Percentiles rank a stretch among this genome's conserved stretches.
Conservation (phyloP, 1,140 invertebrate species). For the Brachionus koreanus region DNA sequence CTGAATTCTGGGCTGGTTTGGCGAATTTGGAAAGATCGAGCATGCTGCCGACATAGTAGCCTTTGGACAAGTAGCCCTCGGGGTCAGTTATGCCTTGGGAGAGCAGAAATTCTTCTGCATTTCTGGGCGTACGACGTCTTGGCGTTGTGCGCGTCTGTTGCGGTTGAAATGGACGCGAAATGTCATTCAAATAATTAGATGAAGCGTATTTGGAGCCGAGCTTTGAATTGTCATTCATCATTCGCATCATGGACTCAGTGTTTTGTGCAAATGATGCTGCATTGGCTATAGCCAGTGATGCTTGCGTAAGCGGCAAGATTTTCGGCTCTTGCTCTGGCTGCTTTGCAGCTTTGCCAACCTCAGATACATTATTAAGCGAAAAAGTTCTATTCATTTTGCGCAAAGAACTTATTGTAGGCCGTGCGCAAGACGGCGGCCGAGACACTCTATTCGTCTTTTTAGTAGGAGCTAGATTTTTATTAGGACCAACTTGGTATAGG, state of each 20-base stretch:
- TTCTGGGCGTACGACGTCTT: slow-evolving; percentile 3
- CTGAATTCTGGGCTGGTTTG: background rate
- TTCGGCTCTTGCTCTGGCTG: background rate
- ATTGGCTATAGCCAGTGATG: slow-evolving; percentile 3
- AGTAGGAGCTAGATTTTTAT: slow-evolving; percentile 39
- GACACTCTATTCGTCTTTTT: slow-evolving; percentile 9
- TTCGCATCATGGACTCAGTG: background rate
- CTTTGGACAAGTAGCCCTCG: slow-evolving; percentile 13
- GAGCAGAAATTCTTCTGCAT: slow-evolving; percentile 30
- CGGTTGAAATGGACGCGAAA: slow-evolving; percentile 1
- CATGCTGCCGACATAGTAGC: slow-evolving; percentile 43
- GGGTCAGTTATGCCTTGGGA: slow-evolving; percentile 16
- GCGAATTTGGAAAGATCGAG: background rate
- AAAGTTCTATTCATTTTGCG: slow-evolving; percentile 44
- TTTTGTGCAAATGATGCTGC: background rate
- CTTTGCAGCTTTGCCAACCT: background rate
- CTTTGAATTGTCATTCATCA: background rate
- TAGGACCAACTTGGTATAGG: slow-evolving; percentile 17
- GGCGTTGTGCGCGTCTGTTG: slow-evolving; percentile 29
- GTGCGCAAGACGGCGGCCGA: slow-evolving; percentile 37
- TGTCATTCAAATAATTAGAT: slow-evolving; percentile 32
- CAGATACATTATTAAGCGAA: slow-evolving; percentile 34
- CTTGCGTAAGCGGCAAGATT: slow-evolving; percentile 13
- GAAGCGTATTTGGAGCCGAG: slow-evolving; percentile 35
- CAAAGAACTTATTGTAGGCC: slow-evolving; percentile 39